A percentile compares a stretch with the other conserved stretches of the same genome.
Evolutionary conservation across 2,888 invertebrate genomes (phyloP).

Genomic region (Cheilosia urbana): DNA sequence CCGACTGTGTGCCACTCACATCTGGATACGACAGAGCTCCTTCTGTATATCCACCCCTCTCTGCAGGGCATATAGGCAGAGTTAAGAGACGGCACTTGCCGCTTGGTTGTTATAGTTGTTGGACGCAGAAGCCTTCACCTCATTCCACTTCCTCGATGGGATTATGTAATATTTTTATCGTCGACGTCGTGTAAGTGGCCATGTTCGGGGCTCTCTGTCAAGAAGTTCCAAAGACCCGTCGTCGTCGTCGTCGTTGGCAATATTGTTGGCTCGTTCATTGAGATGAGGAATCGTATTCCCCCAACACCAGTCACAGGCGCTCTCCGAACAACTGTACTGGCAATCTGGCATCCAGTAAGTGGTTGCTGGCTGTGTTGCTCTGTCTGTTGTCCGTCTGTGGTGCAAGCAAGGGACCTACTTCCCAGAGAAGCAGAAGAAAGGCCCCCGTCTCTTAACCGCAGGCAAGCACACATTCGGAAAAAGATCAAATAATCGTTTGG

Average conservation of each 20-base stretch:
- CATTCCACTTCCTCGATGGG: conserved; percentile 61
- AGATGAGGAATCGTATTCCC: conserved; percentile 29
- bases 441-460: conserved; percentile 66
- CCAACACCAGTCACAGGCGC: conserved; percentile 11
- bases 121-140: conserved; percentile 63
- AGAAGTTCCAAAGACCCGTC: conserved; percentile 64
- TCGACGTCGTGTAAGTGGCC: conserved; percentile 67
- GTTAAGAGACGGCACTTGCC: conserved; percentile 51
- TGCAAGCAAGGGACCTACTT: conserved; percentile 52
- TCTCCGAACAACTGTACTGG: conserved; percentile 24
- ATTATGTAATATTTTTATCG: conserved; percentile 74
- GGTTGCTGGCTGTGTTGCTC: conserved; percentile 30
- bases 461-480: conserved; percentile 72
- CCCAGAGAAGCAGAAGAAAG: conserved; percentile 42
- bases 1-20: conserved; percentile 63
- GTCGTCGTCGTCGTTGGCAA: conserved; percentile 22
- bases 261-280: conserved; percentile 30
- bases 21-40: conserved; percentile 62
- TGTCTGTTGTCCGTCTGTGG: conserved; percentile 71
- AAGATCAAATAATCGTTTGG: conserved; percentile 76
- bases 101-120: conserved; percentile 39
- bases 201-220: conserved; percentile 56
- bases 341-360: conserved; percentile 26
- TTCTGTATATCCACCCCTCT: conserved; percentile 43
- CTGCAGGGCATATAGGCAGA: conserved; percentile 2